A percentile compares a stretch with the other conserved stretches of the same genome.
Evolutionary conservation across 1,140 invertebrate species (phyloP).

Genomic region (Sesamia nonagrioides): DNA sequence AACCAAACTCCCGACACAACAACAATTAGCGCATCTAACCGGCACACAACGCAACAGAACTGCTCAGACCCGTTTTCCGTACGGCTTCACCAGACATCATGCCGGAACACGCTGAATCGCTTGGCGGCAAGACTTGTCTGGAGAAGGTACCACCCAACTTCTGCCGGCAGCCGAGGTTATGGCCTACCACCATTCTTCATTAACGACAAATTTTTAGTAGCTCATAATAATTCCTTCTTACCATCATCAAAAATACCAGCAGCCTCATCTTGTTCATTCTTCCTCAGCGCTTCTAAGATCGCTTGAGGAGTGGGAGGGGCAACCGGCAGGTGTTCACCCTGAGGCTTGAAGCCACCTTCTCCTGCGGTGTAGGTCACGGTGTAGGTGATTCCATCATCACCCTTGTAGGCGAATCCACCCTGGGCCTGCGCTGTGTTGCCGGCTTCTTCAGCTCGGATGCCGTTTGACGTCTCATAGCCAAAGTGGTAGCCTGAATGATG

Average conservation of each 20-base stretch:
- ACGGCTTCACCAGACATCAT: too few species aligned
- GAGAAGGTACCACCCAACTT: too few species aligned
- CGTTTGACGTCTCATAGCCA: constrained; percentile 77
- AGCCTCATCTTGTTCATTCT: constrained; percentile 79
- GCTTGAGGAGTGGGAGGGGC: constrained; percentile 91
- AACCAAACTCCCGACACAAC: too few species aligned
- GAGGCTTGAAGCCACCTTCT: constrained; percentile 92
- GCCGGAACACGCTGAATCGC: too few species aligned
- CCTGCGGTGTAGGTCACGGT: constrained; percentile 92
- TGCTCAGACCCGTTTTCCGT: too few species aligned
- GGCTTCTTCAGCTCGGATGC: constrained; percentile 72
- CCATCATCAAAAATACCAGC: constrained; percentile 84
- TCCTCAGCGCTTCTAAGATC: constrained; percentile 74
- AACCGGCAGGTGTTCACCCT: constrained; percentile 92
- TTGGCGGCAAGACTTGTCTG: too few species aligned
- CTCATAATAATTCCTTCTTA: constrained; percentile 45
- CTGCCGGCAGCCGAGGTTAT: too few species aligned
- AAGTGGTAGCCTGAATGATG: constrained; percentile 73
- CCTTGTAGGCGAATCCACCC: constrained; percentile 75
- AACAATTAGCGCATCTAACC: too few species aligned
- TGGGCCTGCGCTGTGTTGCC: constrained; percentile 63
- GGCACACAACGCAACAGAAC: too few species aligned
- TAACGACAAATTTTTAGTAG: too few species aligned
- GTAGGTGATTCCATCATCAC: constrained; percentile 91
- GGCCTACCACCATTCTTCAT: too few species aligned